These are phyloP conservation scores for Drosophila paramelanica DNA, from an alignment of 2,888 invertebrate genomes.

Conservation along the genomic window DNA sequence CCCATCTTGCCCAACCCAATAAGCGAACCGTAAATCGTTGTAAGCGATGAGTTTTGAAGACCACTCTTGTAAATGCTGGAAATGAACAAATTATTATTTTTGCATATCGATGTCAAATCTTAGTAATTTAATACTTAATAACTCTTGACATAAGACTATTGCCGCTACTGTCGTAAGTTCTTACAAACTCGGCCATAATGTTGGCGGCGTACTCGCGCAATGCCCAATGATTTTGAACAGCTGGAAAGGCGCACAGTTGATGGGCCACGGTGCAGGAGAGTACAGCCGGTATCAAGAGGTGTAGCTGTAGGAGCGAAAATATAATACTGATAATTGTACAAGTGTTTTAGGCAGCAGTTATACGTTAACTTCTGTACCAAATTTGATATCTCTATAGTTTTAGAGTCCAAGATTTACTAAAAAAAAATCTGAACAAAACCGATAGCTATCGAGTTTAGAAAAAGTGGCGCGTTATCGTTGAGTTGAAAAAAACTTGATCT, in stretches of 20 bases:
- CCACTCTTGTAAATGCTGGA: constrained; percentile 39
- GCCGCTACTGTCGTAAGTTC: background rate
- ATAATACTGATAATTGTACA: no score
- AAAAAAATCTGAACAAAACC: no score
- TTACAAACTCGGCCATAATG: constrained; percentile 32
- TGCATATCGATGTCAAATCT: background rate
- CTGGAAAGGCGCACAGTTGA: constrained; percentile 4
- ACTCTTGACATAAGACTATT: constrained; percentile 32
- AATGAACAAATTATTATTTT: background rate
- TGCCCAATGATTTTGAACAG: constrained; percentile 41
- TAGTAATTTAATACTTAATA: constrained; percentile 22
- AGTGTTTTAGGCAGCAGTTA: no score
- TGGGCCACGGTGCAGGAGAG: constrained; percentile 34
- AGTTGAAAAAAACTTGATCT: background rate
- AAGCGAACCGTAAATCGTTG: constrained; percentile 49
- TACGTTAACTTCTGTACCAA: no score
- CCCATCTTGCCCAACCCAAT: constrained; percentile 52
- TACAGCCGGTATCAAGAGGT: constrained; percentile 44
- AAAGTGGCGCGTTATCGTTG: no score
- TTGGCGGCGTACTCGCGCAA: constrained; percentile 44
- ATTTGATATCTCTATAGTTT: no score
- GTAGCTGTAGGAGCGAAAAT: constrained; percentile 37
- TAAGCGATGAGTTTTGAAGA: constrained; percentile 6
- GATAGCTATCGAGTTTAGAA: no score
- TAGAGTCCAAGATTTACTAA: no score